These are phyloP conservation scores for Aphelenchoides besseyi DNA, from an alignment of 1,140 invertebrate genomes.

Conservation along the genomic window DNA sequence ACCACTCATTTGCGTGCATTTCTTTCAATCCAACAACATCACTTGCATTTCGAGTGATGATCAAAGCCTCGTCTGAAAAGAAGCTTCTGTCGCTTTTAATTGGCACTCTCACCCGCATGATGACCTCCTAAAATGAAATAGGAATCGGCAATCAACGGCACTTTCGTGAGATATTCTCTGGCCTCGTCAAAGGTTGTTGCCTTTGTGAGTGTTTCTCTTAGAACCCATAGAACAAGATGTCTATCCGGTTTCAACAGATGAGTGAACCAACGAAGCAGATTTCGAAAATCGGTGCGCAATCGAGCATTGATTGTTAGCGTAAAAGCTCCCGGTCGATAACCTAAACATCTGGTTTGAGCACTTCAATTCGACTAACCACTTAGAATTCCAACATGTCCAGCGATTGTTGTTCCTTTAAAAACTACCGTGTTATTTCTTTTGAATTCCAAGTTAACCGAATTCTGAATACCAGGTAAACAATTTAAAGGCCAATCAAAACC, in stretches of 20 bases:
- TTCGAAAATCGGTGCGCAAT: constrained; percentile 64
- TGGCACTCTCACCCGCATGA: constrained; percentile 37
- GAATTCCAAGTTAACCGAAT: constrained; percentile 66
- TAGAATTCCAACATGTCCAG: constrained; percentile 67
- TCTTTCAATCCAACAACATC: constrained; percentile 27
- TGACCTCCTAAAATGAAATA: constrained; percentile 54
- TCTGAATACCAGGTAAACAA: constrained; percentile 63
- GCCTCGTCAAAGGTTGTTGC: constrained; percentile 36
- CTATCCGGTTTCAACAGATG: constrained; percentile 64
- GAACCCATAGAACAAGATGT: constrained; percentile 65
- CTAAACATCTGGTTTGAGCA: not conserved
- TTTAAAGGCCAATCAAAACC: not conserved
- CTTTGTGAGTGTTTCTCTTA: constrained; percentile 56
- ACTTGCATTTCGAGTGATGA: constrained; percentile 32
- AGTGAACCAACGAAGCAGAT: constrained; percentile 27
- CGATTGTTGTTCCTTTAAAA: constrained; percentile 68
- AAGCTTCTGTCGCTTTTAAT: constrained; percentile 12
- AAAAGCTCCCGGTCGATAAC: constrained; percentile 59
- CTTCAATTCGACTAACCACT: not conserved
- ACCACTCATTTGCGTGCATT: constrained; percentile 10
- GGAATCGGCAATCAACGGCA: constrained; percentile 43
- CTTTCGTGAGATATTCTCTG: constrained; percentile 35
- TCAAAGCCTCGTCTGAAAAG: not conserved
- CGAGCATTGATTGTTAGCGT: constrained; percentile 68
- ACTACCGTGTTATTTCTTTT: constrained; percentile 66